These are phyloP conservation scores for Onychomys leucogaster DNA, from an alignment of 2,797 vertebrate genomes.

Conservation along the genomic window DNA sequence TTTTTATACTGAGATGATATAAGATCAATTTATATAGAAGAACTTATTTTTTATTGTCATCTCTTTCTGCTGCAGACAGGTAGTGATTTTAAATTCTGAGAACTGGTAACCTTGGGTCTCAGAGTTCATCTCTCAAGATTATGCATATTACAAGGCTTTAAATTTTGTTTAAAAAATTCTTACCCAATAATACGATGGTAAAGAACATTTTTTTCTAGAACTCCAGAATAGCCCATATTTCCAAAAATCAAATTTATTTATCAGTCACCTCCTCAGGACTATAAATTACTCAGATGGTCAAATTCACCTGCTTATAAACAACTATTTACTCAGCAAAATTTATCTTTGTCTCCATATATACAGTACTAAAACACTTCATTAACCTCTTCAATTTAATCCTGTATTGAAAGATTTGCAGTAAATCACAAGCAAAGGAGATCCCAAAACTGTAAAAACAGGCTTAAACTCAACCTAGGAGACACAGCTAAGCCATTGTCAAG, in stretches of 20 bases:
- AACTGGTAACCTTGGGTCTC: not conserved
- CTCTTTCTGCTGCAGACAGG: not conserved
- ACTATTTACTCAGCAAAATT: not conserved
- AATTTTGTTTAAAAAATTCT: constrained; percentile 28
- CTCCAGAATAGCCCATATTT: constrained; percentile 27
- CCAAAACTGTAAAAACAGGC: not conserved
- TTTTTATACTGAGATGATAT: not conserved
- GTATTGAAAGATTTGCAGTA: constrained; percentile 21
- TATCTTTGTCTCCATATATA: not conserved
- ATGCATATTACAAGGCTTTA: not conserved
- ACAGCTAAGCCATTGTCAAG: not conserved
- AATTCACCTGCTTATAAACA: not conserved
- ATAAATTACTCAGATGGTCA: not conserved
- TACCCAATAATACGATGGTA: not conserved
- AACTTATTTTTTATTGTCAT: not conserved
- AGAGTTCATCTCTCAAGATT: constrained; percentile 36
- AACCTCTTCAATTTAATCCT: not conserved
- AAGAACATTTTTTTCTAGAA: constrained; percentile 16
- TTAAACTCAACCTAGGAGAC: not conserved
- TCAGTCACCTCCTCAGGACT: not conserved
- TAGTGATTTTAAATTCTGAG: not conserved
- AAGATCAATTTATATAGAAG: constrained; percentile 10
- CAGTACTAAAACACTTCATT: not conserved
- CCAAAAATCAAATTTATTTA: not conserved
- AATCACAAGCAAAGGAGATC: constrained; percentile 11